phyloP scores from a whole-genome alignment of 2,888 invertebrate genomes.

The Operophtera brumata region DNA sequence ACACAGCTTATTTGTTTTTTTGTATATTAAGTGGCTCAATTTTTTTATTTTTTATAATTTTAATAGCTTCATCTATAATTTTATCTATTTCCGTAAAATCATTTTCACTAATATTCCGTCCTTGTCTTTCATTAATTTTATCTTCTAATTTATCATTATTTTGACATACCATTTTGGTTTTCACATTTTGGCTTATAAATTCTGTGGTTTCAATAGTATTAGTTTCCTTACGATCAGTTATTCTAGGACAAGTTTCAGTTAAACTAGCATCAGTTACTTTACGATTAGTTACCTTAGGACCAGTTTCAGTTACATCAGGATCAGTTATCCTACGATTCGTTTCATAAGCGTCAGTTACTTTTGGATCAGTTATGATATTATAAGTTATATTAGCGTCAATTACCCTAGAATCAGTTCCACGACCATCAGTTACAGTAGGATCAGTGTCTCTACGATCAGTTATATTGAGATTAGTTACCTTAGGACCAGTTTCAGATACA shows the following conservation, averaged over 20 bases:
- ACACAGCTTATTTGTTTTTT: too few species aligned
- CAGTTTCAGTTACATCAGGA: neutral
- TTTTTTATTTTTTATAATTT: constrained; percentile 34
- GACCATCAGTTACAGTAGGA: neutral
- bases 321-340: neutral
- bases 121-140: constrained; percentile 13
- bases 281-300: neutral
- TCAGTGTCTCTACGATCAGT: neutral
- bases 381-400: neutral
- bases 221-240: neutral
- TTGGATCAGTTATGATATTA: too few species aligned
- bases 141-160: constrained; percentile 15
- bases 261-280: neutral
- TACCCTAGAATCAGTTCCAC: neutral
- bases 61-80: constrained; percentile 37
- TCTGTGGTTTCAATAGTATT: neutral
- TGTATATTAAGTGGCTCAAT: constrained; percentile 4
- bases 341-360: too few species aligned
- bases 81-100: constrained; percentile 36
- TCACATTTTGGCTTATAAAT: constrained; percentile 3
- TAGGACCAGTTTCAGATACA: neutral
- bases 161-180: constrained; percentile 6
- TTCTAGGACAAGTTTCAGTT: neutral
- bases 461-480: neutral
- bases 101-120: constrained; percentile 11